phyloP scores from a whole-genome alignment of 2,797 vertebrate species.

The Rhinophrynus dorsalis region DNA sequence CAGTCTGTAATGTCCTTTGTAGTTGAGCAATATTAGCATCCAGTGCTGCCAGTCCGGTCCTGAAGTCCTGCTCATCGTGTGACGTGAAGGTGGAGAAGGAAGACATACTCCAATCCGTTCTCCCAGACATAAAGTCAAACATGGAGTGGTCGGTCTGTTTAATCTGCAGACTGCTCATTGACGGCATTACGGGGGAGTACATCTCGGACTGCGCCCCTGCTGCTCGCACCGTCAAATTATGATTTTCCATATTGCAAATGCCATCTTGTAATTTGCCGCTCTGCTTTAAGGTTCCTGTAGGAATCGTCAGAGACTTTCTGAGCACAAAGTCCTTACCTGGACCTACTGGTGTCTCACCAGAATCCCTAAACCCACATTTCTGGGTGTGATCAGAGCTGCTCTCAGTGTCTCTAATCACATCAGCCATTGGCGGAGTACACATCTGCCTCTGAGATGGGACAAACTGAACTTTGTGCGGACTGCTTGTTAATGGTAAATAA shows the following conservation, averaged over 20 bases:
- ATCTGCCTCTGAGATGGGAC: conserved; percentile 35
- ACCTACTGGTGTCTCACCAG: neutral
- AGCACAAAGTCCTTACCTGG: conserved; percentile 15
- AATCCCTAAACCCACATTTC: conserved; percentile 20
- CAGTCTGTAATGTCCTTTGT: conserved; percentile 79
- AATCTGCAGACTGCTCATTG: conserved; percentile 14
- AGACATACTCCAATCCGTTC: conserved; percentile 75
- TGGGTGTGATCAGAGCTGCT: conserved; percentile 27
- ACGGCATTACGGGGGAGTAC: neutral
- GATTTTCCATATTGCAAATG: too few relatives aligned
- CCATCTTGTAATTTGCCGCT: conserved; percentile 44
- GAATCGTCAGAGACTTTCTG: conserved; percentile 49
- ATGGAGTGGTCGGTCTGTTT: conserved; percentile 53
- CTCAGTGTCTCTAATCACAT: conserved; percentile 4
- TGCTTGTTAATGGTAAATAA: conserved; percentile 71
- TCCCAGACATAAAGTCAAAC: conserved; percentile 65
- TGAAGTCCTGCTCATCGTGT: conserved; percentile 83
- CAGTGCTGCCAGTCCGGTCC: conserved; percentile 82
- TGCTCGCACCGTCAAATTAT: too few relatives aligned
- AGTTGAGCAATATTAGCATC: conserved; percentile 88
- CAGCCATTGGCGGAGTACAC: conserved; percentile 40
- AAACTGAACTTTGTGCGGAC: conserved; percentile 52
- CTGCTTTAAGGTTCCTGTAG: conserved; percentile 13
- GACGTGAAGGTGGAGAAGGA: conserved; percentile 86
- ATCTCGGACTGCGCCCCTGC: neutral